Percentiles rank a stretch among this genome's conserved stretches.
phyloP scores from a whole-genome alignment of 2,888 invertebrate genomes.

The Agrotis puta region DNA sequence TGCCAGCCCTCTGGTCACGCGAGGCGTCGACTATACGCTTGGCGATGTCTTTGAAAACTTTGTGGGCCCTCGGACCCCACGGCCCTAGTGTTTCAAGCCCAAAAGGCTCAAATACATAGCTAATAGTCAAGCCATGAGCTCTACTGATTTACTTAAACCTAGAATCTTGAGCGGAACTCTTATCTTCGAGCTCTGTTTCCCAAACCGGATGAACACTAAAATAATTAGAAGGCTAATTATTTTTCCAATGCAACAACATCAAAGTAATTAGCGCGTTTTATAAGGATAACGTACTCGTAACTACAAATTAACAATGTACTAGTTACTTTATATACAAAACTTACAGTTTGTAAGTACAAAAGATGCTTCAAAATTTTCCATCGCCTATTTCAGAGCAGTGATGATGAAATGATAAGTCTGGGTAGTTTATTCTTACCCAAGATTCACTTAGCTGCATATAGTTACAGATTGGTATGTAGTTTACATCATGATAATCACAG shows the following conservation, averaged over 20 bases:
- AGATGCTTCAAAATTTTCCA: no score
- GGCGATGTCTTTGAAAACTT: no score
- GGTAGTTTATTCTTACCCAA: background rate
- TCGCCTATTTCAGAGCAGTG: no score
- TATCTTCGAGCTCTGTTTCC: conserved; percentile 26
- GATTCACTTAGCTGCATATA: background rate
- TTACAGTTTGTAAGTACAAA: background rate
- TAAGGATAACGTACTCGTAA: background rate
- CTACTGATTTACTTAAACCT: background rate
- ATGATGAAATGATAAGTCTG: background rate
- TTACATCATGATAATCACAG: conserved; percentile 4
- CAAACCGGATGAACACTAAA: conserved; percentile 22
- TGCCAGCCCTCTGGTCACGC: no score
- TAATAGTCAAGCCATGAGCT: no score
- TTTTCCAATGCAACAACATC: conserved; percentile 8
- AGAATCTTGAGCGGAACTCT: background rate
- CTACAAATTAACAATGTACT: background rate
- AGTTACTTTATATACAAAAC: background rate
- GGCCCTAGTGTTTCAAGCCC: no score
- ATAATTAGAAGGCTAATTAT: conserved; percentile 19
- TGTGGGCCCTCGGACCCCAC: no score
- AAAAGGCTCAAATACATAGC: no score
- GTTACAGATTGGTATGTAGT: background rate
- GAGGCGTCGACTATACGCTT: no score
- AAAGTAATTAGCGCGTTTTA: conserved; percentile 12